A percentile compares a stretch with the other conserved stretches of the same genome.
These are phyloP conservation scores for Pemphigus obesinymphae DNA, from an alignment of 1,140 invertebrate genomes.

Conservation along the genomic window DNA sequence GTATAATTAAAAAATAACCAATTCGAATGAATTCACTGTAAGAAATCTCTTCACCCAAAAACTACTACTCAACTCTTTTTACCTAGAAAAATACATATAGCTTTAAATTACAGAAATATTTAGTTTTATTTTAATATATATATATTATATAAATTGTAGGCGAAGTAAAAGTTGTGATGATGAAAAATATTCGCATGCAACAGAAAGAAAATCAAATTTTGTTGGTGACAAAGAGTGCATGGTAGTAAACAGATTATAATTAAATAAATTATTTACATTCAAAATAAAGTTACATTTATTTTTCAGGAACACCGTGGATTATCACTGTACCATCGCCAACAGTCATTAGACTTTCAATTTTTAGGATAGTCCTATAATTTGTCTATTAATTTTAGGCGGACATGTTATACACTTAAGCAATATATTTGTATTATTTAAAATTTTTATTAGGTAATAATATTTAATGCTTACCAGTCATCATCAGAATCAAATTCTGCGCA, in stretches of 20 bases:
- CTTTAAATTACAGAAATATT: not conserved
- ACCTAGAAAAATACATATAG: too few relatives aligned
- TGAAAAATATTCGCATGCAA: conserved; percentile 31
- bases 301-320: conserved; percentile 32
- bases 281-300: not conserved
- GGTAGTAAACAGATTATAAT: not conserved
- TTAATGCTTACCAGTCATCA: conserved; percentile 42
- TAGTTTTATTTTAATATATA: not conserved
- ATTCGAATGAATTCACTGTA: too few relatives aligned
- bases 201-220: conserved; percentile 36
- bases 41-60: too few relatives aligned
- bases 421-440: conserved; percentile 13
- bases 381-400: conserved; percentile 22
- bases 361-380: not conserved
- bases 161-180: conserved; percentile 35
- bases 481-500: conserved; percentile 46
- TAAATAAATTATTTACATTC: not conserved
- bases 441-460: not conserved
- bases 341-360: conserved; percentile 32
- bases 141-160: not conserved
- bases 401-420: not conserved
- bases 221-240: conserved; percentile 7
- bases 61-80: too few relatives aligned
- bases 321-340: conserved; percentile 27
- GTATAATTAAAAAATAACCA: too few relatives aligned